These are phyloP conservation scores for Pachymerium ferrugineum DNA, from an alignment of 2,888 invertebrate species.

Conservation along the genomic window DNA sequence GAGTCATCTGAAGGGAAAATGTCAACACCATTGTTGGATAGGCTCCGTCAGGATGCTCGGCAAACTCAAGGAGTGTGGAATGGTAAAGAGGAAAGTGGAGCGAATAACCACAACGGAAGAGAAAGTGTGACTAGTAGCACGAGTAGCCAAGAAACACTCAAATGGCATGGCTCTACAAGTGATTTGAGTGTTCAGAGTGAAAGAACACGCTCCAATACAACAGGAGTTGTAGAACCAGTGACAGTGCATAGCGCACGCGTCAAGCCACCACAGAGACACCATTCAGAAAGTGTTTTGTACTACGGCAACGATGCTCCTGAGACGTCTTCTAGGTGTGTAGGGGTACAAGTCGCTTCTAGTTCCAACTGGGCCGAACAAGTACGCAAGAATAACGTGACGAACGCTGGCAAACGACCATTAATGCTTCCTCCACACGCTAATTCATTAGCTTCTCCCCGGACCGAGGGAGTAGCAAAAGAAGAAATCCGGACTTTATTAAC, in stretches of 20 bases:
- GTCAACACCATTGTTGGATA: constrained; percentile 68
- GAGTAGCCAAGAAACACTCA: constrained; percentile 67
- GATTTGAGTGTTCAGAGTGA: constrained; percentile 57
- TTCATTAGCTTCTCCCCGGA: constrained; percentile 33
- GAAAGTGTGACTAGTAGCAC: constrained; percentile 56
- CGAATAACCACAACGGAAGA: constrained; percentile 46
- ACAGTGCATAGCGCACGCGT: constrained; percentile 73
- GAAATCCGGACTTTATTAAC: constrained; percentile 39
- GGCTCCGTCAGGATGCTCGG: constrained; percentile 60
- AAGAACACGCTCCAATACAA: not conserved
- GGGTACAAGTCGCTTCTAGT: not conserved
- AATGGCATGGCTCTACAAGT: constrained; percentile 71
- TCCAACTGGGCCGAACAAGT: constrained; percentile 43
- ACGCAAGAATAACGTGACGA: constrained; percentile 45
- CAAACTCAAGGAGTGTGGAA: constrained; percentile 41
- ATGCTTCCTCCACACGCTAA: constrained; percentile 40
- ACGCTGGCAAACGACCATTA: not conserved
- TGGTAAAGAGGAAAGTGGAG: constrained; percentile 46
- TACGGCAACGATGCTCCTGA: constrained; percentile 48
- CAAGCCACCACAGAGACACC: constrained; percentile 68
- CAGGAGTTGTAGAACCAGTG: constrained; percentile 36
- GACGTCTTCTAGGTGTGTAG: not conserved
- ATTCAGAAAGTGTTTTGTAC: constrained; percentile 69
- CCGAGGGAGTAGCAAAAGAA: constrained; percentile 32
- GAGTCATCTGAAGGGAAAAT: constrained; percentile 52